Percentiles rank a stretch among this genome's conserved stretches.
These are phyloP conservation scores for Eledone cirrhosa DNA, from an alignment of 2,888 invertebrate genomes.

Conservation along the genomic window DNA sequence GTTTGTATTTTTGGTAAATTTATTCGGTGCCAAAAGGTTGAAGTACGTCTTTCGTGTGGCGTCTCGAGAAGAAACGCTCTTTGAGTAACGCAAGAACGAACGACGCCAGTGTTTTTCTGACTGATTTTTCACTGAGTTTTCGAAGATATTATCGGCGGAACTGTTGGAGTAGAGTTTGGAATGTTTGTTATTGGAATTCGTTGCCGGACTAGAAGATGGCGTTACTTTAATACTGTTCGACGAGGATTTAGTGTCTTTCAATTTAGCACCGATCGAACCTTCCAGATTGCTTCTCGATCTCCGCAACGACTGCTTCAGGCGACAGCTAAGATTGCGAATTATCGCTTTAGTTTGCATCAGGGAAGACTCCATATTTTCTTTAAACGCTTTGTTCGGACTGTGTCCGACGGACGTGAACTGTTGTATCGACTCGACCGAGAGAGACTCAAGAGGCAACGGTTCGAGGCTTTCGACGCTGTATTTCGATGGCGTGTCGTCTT, in stretches of 20 bases:
- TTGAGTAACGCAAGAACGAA: slow-evolving; percentile 2
- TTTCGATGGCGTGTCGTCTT: background rate
- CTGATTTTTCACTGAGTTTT: background rate
- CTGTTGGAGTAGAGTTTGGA: background rate
- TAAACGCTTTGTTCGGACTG: background rate
- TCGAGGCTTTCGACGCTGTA: background rate
- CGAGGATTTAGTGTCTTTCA: background rate
- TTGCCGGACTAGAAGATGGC: background rate
- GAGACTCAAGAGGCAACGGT: background rate
- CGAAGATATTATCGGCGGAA: background rate
- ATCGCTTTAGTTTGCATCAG: slow-evolving; percentile 8
- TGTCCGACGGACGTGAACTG: background rate
- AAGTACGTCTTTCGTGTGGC: background rate
- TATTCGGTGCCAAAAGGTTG: background rate
- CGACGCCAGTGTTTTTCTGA: background rate
- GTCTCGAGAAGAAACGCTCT: background rate
- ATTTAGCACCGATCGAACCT: background rate
- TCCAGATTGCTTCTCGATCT: background rate
- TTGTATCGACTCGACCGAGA: background rate
- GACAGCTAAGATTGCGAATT: background rate
- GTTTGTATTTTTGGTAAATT: background rate
- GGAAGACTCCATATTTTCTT: background rate
- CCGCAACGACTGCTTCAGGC: background rate
- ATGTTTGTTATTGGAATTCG: background rate
- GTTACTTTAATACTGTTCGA: background rate